Conservation (phyloP, 2,113 vertebrate species). For the Cairina moschata region DNA sequence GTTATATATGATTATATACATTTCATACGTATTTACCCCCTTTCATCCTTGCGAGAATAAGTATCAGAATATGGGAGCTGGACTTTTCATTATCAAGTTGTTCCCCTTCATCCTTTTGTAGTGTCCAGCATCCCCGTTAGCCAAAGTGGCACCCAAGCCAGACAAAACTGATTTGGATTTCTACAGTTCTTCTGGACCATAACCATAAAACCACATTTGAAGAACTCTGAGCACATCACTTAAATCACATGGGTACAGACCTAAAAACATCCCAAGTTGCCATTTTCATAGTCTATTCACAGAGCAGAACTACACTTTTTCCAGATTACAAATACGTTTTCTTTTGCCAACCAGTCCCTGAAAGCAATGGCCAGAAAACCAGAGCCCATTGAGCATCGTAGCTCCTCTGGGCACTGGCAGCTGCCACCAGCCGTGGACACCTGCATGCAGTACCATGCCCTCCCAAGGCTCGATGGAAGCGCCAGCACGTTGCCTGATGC, state of each 20-base stretch:
- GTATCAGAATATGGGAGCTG: not conserved
- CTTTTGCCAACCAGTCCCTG: slow-evolving; percentile 34
- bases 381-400: fast-evolving
- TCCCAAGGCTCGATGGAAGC: not conserved
- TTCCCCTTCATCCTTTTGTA: not conserved
- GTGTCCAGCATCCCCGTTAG: not conserved
- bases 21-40: not conserved
- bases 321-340: slow-evolving; percentile 41
- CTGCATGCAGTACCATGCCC: not conserved
- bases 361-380: not conserved
- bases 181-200: not conserved
- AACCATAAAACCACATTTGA: not conserved
- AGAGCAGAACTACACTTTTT: slow-evolving; percentile 50
- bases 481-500: not conserved
- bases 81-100: not conserved
- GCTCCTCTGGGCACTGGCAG: not conserved
- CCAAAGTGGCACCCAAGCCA: not conserved
- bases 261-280: slow-evolving; percentile 11
- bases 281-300: slow-evolving; percentile 27
- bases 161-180: not conserved
- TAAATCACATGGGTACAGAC: not conserved
- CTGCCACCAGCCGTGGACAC: not conserved
- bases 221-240: not conserved
- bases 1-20: not conserved
- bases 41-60: not conserved